Base-by-base conservation (phyloP, 2,113 vertebrate genomes). In the Pteropus alecto region DNA sequence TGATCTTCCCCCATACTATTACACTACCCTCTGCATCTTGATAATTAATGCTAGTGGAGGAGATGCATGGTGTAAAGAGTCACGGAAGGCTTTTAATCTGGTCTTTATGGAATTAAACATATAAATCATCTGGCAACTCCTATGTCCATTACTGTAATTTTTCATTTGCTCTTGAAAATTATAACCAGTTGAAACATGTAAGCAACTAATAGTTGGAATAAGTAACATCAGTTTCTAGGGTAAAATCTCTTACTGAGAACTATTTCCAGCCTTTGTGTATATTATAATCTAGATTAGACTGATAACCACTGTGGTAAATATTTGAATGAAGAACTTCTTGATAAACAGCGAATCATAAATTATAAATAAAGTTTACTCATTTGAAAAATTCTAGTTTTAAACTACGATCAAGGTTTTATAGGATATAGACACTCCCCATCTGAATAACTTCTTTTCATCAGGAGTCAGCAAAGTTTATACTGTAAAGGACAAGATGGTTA, bases 131-230 rank as follows among this genome's bases (percentile, higher is more conserved):
- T 90, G 43, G 11, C 93, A 35, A 71, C 54, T 74, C 41, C 76
- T 89, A 26, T 33, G 61, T 90, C 19, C 54, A 33, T 92, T 48
- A 74, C 87, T 81, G 7, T 93, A 89, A 79, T 43, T 89, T 95
- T 61, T 87, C 26, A 51, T 94, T 87, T 82, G 43, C 33, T 83
- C 61, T 51, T 94, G 33, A 91, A 97, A 97, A 82, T 93, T 87
- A 84, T 91, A 30, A 87, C 43, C 33, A 83, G 15, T 58, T 65
- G 46, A 58, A 93, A 88, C 38, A 83, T 84, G 22, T 58, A 82
- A 92, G 56, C 67, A 46, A 28, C 46, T 89, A 73, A 78, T 82
- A 87, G 19, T 79, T 84, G 54, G 24, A 88, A 54, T 33, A 86
- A 95, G 68, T 85, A 76, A 81, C 41, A 56, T 76, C 18, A 30